Evolutionary conservation across 2,797 vertebrate species (phyloP).

Genomic region (Myotis vivesi): DNA sequence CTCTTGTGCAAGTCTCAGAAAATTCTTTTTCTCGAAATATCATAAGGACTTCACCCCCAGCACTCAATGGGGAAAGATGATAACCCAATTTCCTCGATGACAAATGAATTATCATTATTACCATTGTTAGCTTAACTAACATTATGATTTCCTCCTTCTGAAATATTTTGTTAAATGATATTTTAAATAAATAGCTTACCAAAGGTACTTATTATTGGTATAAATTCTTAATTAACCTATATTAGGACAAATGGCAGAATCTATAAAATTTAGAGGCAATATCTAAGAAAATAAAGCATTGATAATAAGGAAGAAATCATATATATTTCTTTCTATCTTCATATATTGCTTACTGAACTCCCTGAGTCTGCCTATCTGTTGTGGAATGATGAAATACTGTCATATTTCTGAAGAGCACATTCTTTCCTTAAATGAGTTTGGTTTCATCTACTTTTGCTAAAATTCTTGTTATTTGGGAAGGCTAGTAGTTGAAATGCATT

Average conservation of each 20-base stretch:
- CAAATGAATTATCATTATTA: neutral
- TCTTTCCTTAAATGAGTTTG: neutral
- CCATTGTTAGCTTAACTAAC: neutral
- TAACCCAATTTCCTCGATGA: too few relatives aligned
- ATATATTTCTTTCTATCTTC: neutral
- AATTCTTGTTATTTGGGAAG: neutral
- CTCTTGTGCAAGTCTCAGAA: too few relatives aligned
- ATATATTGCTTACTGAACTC: neutral
- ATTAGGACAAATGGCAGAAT: neutral
- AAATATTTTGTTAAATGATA: slow-evolving; percentile 2
- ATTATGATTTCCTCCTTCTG: neutral
- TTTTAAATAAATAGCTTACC: neutral
- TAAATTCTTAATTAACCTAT: neutral
- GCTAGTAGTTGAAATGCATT: neutral
- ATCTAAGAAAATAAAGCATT: neutral
- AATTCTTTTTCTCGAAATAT: too few relatives aligned
- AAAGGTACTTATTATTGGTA: neutral
- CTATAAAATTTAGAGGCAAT: neutral
- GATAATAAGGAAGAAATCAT: neutral
- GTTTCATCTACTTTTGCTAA: slow-evolving; percentile 2
- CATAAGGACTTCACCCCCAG: too few relatives aligned
- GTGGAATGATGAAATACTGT: neutral
- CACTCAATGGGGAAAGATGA: too few relatives aligned
- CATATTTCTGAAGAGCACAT: neutral
- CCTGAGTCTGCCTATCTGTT: neutral